Percentiles rank a stretch among this genome's conserved stretches.
phyloP scores from a whole-genome alignment of 2,797 vertebrate species.

The Nasua narica region DNA sequence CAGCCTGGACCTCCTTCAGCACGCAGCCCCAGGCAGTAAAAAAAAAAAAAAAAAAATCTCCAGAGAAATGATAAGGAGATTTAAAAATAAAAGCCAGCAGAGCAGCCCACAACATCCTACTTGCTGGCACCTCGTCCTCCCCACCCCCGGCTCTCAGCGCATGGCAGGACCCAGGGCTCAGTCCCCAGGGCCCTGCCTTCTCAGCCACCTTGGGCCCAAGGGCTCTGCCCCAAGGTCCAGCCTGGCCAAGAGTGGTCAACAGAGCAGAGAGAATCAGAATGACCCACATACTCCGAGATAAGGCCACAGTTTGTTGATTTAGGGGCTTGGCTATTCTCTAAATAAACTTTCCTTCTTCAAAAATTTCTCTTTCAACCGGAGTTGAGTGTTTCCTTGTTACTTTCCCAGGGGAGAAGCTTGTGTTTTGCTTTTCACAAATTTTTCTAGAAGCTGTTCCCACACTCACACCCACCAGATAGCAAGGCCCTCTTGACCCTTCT shows the following conservation, averaged over 20 bases:
- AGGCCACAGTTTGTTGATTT: slow-evolving; percentile 62
- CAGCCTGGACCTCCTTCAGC: not conserved
- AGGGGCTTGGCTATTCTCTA: slow-evolving; percentile 50
- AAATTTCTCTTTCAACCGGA: slow-evolving; percentile 54
- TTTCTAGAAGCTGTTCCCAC: slow-evolving; percentile 68
- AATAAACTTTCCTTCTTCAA: slow-evolving; percentile 59
- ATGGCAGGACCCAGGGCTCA: slow-evolving; percentile 45
- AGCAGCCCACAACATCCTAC: not conserved
- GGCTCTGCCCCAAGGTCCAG: slow-evolving; percentile 49
- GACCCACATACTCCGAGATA: slow-evolving; percentile 60
- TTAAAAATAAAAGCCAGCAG: slow-evolving; percentile 64
- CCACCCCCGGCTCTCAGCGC: slow-evolving; percentile 28
- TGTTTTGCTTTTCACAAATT: slow-evolving; percentile 63
- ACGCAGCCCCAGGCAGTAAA: not conserved
- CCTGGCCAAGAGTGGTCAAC: slow-evolving; percentile 28
- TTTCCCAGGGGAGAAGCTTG: slow-evolving; percentile 63
- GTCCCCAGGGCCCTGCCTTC: slow-evolving; percentile 54
- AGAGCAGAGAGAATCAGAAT: slow-evolving; percentile 37
- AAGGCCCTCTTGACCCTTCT: slow-evolving; percentile 13
- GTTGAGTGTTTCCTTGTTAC: slow-evolving; percentile 56
- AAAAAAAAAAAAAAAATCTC: slow-evolving; percentile 30
- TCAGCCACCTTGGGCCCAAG: slow-evolving; percentile 41
- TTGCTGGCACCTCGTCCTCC: not conserved
- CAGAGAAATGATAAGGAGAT: slow-evolving; percentile 49
- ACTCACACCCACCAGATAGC: slow-evolving; percentile 52